A percentile compares a stretch with the other conserved stretches of the same genome.
Conservation (phyloP, 2,888 invertebrate genomes). For the Agrilus cyanescens region DNA sequence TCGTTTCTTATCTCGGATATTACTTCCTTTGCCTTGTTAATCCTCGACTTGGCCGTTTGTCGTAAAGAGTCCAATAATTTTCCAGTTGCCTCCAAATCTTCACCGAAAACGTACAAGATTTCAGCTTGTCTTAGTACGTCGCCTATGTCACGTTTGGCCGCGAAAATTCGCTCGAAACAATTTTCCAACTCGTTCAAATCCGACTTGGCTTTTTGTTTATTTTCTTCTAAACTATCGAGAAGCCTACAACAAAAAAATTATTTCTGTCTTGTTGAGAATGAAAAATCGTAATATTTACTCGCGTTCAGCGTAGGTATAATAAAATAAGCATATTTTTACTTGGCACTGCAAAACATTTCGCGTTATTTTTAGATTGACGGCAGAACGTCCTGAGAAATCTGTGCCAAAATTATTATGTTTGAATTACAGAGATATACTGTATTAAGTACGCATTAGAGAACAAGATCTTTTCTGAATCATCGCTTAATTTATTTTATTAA, state of each 20-base stretch:
- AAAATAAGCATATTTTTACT: too few species aligned
- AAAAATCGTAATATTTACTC: neutral
- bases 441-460: neutral
- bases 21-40: conserved; percentile 45
- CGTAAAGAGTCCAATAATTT: conserved; percentile 46
- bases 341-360: neutral
- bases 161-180: conserved; percentile 56
- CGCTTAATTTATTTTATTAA: too few species aligned
- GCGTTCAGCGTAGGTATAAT: too few species aligned
- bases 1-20: conserved; percentile 47
- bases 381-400: neutral
- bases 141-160: conserved; percentile 56
- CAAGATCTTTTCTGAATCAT: too few species aligned
- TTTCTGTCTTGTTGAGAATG: neutral
- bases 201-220: conserved; percentile 59
- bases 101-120: conserved; percentile 66
- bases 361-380: neutral
- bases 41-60: conserved; percentile 44
- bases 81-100: conserved; percentile 54
- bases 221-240: conserved; percentile 64
- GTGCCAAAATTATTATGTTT: neutral
- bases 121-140: conserved; percentile 53
- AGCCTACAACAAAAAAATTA: conserved; percentile 47
- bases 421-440: neutral
- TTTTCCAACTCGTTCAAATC: conserved; percentile 67